These are phyloP conservation scores for Diploptera punctata DNA, from an alignment of 2,888 invertebrate genomes.

Conservation along the genomic window DNA sequence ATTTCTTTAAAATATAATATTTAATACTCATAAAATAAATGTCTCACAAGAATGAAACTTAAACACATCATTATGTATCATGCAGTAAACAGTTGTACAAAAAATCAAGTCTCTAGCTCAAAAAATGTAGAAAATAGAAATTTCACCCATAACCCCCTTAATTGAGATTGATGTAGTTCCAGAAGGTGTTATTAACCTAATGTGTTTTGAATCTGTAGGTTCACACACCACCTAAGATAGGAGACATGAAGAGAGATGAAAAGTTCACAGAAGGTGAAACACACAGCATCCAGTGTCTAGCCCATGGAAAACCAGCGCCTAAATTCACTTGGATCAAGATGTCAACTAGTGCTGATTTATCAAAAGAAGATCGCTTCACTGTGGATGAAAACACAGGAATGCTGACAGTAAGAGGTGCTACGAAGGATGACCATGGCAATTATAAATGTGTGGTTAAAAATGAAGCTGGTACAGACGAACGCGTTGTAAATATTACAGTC, in stretches of 20 bases:
- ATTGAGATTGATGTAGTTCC: too few species aligned
- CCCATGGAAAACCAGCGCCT: conserved; percentile 85
- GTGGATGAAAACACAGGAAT: conserved; percentile 59
- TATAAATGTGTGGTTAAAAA: conserved; percentile 85
- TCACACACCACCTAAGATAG: conserved; percentile 76
- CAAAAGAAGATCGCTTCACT: conserved; percentile 67
- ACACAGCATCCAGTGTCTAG: conserved; percentile 76
- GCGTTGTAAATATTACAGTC: conserved; percentile 68
- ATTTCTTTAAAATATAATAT: too few species aligned
- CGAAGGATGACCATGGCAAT: conserved; percentile 76
- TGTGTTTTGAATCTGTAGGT: too few species aligned
- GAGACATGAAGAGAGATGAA: conserved; percentile 63
- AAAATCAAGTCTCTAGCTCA: too few species aligned
- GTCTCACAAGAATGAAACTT: too few species aligned
- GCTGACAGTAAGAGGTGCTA: conserved; percentile 73
- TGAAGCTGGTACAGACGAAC: conserved; percentile 74
- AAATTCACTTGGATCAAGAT: conserved; percentile 84
- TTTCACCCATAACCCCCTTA: too few species aligned
- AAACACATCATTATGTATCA: too few species aligned
- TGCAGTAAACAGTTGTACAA: too few species aligned
- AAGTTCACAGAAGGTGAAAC: conserved; percentile 83
- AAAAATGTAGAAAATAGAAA: too few species aligned
- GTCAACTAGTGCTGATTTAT: conserved; percentile 73
- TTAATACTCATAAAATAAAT: too few species aligned
- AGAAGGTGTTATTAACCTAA: too few species aligned